These are phyloP conservation scores for Brachionus manjavacas DNA, from an alignment of 1,140 invertebrate genomes.

Conservation along the genomic window DNA sequence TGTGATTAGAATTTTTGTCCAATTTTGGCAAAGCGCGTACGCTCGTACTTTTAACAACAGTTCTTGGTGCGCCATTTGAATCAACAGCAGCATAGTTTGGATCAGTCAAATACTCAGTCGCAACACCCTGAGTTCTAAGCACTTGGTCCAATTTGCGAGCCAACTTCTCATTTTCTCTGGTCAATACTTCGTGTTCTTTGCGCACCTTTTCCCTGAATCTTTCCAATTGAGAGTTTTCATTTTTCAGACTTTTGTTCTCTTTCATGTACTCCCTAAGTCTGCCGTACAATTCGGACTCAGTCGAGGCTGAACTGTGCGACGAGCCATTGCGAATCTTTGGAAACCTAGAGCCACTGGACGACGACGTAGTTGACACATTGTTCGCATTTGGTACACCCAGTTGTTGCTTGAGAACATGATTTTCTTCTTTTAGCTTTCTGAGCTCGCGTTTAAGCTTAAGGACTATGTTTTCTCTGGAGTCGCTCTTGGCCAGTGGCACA, in stretches of 20 bases:
- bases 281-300: slow-evolving; percentile 49
- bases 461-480: slow-evolving; percentile 83
- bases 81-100: background rate
- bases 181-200: slow-evolving; percentile 31
- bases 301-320: slow-evolving; percentile 44
- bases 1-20: background rate
- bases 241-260: slow-evolving; percentile 74
- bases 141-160: slow-evolving; percentile 35
- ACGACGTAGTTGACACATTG: background rate
- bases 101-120: background rate
- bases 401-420: slow-evolving; percentile 54
- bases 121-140: background rate
- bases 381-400: slow-evolving; percentile 41
- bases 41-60: background rate
- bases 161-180: slow-evolving; percentile 41
- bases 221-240: slow-evolving; percentile 41
- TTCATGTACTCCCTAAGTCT: slow-evolving; percentile 62
- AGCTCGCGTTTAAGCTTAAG: slow-evolving; percentile 78
- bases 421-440: slow-evolving; percentile 54
- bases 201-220: slow-evolving; percentile 17
- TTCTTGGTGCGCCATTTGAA: background rate
- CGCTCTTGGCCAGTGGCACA: slow-evolving; percentile 65
- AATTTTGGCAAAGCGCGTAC: background rate
- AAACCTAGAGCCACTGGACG: background rate
- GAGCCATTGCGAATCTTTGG: slow-evolving; percentile 32